phyloP scores from a whole-genome alignment of 2,888 invertebrate species.

The Epinotia nisella region DNA sequence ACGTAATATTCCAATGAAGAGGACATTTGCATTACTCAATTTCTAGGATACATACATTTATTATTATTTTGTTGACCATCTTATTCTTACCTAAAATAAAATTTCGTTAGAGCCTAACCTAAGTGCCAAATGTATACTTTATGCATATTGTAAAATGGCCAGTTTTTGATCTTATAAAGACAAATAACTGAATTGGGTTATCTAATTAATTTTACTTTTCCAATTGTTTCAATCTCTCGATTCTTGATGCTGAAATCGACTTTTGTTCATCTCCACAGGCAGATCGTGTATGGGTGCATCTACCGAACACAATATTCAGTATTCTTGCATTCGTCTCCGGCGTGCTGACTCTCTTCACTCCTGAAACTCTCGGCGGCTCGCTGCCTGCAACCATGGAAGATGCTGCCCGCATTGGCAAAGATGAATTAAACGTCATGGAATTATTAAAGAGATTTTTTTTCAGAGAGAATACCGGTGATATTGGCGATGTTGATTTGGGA shows the following conservation, averaged over 20 bases:
- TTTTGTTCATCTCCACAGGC: neutral
- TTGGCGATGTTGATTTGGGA: neutral
- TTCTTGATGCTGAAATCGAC: neutral
- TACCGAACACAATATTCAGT: constrained; percentile 75
- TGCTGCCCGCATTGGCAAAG: constrained; percentile 54
- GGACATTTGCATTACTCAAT: too few species aligned
- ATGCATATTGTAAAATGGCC: too few species aligned
- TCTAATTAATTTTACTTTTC: neutral
- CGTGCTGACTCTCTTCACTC: constrained; percentile 68
- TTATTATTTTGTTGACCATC: too few species aligned
- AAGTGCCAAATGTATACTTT: too few species aligned
- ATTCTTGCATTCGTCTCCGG: constrained; percentile 68
- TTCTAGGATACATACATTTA: too few species aligned
- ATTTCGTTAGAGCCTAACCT: too few species aligned
- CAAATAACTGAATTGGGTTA: neutral
- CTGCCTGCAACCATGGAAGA: constrained; percentile 77
- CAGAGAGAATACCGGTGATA: neutral
- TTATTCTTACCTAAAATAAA: too few species aligned
- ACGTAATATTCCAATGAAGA: too few species aligned
- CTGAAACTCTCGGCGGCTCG: constrained; percentile 75
- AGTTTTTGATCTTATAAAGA: too few species aligned
- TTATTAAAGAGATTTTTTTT: neutral
- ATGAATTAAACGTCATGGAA: neutral
- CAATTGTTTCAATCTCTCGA: too few species aligned
- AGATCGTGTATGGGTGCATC: constrained; percentile 41